A percentile compares a stretch with the other conserved stretches of the same genome.
Evolutionary conservation across 2,888 invertebrate genomes (phyloP).

Genomic region (Eristalis pertinax): DNA sequence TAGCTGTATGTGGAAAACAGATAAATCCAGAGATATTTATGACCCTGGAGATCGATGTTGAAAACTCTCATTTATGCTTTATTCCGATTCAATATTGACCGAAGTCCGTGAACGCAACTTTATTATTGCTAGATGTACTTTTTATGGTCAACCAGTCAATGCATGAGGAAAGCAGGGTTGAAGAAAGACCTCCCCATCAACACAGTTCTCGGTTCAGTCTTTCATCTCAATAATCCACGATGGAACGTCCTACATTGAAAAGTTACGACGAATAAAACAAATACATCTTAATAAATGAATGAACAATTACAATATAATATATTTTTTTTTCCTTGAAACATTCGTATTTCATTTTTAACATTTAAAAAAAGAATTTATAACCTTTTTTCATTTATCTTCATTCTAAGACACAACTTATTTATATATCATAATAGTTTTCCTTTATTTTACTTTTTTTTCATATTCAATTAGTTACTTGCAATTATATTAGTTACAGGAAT

Average conservation of each 20-base stretch:
- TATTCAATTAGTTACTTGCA: slow-evolving; percentile 59
- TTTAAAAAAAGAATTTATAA: slow-evolving; percentile 70
- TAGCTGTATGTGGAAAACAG: too few relatives aligned
- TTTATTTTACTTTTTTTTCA: slow-evolving; percentile 24
- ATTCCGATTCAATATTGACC: too few relatives aligned
- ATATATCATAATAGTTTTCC: slow-evolving; percentile 56
- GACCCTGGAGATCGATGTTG: too few relatives aligned
- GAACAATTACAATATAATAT: slow-evolving; percentile 72
- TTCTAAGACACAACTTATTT: slow-evolving; percentile 69
- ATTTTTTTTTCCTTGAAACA: slow-evolving; percentile 64
- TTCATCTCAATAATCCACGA: too few relatives aligned
- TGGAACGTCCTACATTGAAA: not conserved
- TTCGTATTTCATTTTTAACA: slow-evolving; percentile 69
- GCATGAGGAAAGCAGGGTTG: too few relatives aligned
- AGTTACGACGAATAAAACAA: not conserved
- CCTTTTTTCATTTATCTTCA: slow-evolving; percentile 60
- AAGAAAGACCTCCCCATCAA: not conserved
- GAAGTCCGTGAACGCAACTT: too few relatives aligned
- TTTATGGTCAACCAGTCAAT: too few relatives aligned
- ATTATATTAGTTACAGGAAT: slow-evolving; percentile 66
- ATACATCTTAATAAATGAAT: slow-evolving; percentile 60
- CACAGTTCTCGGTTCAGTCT: too few relatives aligned
- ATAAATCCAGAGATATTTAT: too few relatives aligned
- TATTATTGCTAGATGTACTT: too few relatives aligned
- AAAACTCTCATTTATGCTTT: too few relatives aligned